These are phyloP conservation scores for Gambusia yucatana DNA, from an alignment of 2,797 vertebrate genomes.

Conservation along the genomic window DNA sequence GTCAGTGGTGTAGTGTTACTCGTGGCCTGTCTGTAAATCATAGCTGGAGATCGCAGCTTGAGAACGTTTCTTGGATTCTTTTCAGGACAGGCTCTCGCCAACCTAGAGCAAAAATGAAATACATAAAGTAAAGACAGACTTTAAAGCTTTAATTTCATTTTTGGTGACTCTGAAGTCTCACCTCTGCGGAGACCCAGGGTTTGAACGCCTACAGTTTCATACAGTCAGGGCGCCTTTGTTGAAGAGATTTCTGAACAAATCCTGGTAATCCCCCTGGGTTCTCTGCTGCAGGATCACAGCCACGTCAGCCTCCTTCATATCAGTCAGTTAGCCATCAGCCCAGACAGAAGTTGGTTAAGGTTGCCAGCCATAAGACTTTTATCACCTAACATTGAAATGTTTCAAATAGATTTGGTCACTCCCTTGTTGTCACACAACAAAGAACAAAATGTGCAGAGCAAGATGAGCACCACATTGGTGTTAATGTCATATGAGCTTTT, in stretches of 20 bases:
- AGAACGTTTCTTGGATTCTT: slow-evolving; percentile 43
- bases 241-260: slow-evolving; percentile 78
- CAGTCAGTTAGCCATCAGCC: slow-evolving; percentile 62
- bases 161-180: slow-evolving; percentile 48
- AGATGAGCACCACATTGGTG: not conserved
- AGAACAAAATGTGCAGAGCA: slow-evolving; percentile 1
- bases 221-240: slow-evolving; percentile 67
- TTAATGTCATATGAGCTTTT: not conserved
- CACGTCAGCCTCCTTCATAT: slow-evolving; percentile 65
- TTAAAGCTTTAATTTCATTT: slow-evolving; percentile 28
- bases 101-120: slow-evolving; percentile 11
- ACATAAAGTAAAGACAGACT: not conserved
- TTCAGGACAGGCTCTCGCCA: slow-evolving; percentile 26
- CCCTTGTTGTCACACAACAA: slow-evolving; percentile 21
- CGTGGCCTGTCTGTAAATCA: slow-evolving; percentile 60
- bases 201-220: slow-evolving; percentile 58
- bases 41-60: slow-evolving; percentile 16
- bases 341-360: slow-evolving; percentile 39
- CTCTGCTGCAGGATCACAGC: slow-evolving; percentile 60
- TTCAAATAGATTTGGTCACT: slow-evolving; percentile 32
- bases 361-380: slow-evolving; percentile 33
- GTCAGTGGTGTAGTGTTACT: slow-evolving; percentile 71
- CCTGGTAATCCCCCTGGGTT: slow-evolving; percentile 71
- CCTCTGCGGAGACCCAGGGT: slow-evolving; percentile 33
- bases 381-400: slow-evolving; percentile 26